Conservation (phyloP, 2,888 invertebrate genomes). For the Patella pellucida region DNA sequence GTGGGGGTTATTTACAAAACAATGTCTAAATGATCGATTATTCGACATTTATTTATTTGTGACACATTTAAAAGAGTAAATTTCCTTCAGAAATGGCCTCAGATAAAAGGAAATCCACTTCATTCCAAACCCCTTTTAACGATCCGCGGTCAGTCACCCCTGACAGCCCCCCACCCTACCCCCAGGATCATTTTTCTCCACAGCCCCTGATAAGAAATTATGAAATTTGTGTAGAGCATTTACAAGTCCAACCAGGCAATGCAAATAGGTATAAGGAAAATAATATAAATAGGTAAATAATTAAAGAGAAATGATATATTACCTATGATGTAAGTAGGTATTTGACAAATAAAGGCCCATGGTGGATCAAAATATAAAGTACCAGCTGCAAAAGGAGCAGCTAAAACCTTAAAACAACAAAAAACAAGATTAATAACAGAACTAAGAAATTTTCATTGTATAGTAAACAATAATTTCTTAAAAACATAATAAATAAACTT, state of each 20-base stretch:
- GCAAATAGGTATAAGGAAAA: too few relatives aligned
- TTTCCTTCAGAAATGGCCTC: too few relatives aligned
- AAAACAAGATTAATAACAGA: neutral
- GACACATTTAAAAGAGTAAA: too few relatives aligned
- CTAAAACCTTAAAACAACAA: conserved; percentile 58
- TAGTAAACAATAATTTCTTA: too few relatives aligned
- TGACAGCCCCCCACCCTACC: too few relatives aligned
- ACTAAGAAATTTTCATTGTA: neutral
- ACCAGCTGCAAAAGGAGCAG: conserved; percentile 71
- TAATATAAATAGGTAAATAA: neutral
- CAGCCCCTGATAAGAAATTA: too few relatives aligned
- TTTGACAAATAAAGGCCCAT: conserved; percentile 66
- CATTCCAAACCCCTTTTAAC: too few relatives aligned
- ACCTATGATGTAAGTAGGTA: conserved; percentile 71
- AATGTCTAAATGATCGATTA: neutral
- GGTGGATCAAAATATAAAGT: conserved; percentile 69
- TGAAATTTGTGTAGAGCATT: too few relatives aligned
- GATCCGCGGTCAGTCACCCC: too few relatives aligned
- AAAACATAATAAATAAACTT: neutral
- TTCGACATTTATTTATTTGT: neutral
- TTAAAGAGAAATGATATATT: conserved; percentile 30
- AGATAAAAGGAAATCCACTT: too few relatives aligned
- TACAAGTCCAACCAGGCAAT: too few relatives aligned
- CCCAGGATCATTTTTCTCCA: too few relatives aligned
- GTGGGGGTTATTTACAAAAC: neutral